phyloP scores from a whole-genome alignment of 2,113 vertebrate species.

The Coregonus clupeaformis region DNA sequence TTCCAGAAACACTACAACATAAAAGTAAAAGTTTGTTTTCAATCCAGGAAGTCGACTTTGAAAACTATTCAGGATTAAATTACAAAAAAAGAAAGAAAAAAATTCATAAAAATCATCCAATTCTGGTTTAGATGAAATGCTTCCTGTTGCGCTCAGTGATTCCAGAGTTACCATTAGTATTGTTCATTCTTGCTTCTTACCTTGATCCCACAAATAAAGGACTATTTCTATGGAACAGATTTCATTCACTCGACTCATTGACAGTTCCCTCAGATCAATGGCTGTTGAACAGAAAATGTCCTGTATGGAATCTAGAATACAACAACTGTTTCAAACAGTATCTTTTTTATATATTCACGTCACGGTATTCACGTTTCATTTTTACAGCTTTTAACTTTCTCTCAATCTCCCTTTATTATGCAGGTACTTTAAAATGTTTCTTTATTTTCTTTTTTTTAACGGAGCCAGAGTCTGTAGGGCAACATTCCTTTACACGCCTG shows the following conservation, averaged over 20 bases:
- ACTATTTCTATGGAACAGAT: slow-evolving; percentile 62
- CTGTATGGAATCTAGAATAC: slow-evolving; percentile 76
- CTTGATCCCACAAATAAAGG: slow-evolving; percentile 68
- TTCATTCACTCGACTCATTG: slow-evolving; percentile 55
- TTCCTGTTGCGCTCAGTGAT: slow-evolving; percentile 61
- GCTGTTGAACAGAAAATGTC: slow-evolving; percentile 62
- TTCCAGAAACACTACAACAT: slow-evolving; percentile 77
- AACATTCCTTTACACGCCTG: slow-evolving; percentile 65
- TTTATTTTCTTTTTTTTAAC: slow-evolving; percentile 60
- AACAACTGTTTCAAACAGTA: slow-evolving; percentile 76
- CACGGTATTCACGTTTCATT: slow-evolving; percentile 69
- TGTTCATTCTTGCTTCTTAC: slow-evolving; percentile 62
- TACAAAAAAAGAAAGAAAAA: slow-evolving; percentile 61
- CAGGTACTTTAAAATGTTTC: slow-evolving; percentile 44
- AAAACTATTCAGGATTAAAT: slow-evolving; percentile 70
- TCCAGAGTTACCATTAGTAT: slow-evolving; percentile 63
- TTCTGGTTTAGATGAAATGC: slow-evolving; percentile 69
- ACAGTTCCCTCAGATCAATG: slow-evolving; percentile 63
- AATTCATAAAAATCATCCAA: slow-evolving; percentile 53
- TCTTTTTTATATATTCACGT: slow-evolving; percentile 70
- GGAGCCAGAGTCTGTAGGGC: slow-evolving; percentile 69
- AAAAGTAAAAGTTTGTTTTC: slow-evolving; percentile 66
- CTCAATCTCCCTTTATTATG: slow-evolving; percentile 54
- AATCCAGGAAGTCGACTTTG: slow-evolving; percentile 63
- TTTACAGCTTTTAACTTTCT: slow-evolving; percentile 67